Conservation (phyloP, 2,797 vertebrate genomes). For the Gouania willdenowi region DNA sequence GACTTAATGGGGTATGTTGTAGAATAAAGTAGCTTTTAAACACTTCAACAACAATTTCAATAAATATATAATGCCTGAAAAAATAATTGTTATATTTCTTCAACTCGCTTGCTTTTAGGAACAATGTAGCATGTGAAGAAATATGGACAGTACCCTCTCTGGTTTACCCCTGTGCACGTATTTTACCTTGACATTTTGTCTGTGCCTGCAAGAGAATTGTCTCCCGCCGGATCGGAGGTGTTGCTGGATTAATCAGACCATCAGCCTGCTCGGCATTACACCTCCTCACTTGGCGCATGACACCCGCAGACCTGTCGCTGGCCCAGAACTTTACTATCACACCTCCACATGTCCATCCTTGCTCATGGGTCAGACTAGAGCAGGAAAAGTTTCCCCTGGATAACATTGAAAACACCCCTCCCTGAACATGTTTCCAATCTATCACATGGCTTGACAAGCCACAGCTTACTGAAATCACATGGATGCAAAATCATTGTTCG, state of each 20-base stretch:
- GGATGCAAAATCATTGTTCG: too few species aligned
- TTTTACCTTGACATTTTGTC: slow-evolving; percentile 5
- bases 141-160: neutral
- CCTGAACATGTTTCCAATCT: too few species aligned
- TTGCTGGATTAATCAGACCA: slow-evolving; percentile 65
- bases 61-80: too few species aligned
- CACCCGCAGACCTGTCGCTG: slow-evolving; percentile 49
- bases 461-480: too few species aligned
- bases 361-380: too few species aligned
- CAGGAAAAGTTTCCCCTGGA: too few species aligned
- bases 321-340: slow-evolving; percentile 38
- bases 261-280: slow-evolving; percentile 59
- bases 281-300: slow-evolving; percentile 43
- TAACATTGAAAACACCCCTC: too few species aligned
- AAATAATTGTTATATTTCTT: too few species aligned
- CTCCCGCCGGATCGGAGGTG: slow-evolving; percentile 54
- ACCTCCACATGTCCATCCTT: slow-evolving; percentile 28
- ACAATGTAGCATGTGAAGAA: neutral
- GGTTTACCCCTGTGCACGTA: slow-evolving; percentile 7
- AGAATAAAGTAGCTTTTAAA: too few species aligned
- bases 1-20: too few species aligned
- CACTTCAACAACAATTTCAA: too few species aligned
- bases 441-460: too few species aligned
- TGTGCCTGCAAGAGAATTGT: slow-evolving; percentile 17
- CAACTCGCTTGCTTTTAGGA: neutral